Conservation (phyloP, 2,113 vertebrate genomes). For the Psophia crepitans region DNA sequence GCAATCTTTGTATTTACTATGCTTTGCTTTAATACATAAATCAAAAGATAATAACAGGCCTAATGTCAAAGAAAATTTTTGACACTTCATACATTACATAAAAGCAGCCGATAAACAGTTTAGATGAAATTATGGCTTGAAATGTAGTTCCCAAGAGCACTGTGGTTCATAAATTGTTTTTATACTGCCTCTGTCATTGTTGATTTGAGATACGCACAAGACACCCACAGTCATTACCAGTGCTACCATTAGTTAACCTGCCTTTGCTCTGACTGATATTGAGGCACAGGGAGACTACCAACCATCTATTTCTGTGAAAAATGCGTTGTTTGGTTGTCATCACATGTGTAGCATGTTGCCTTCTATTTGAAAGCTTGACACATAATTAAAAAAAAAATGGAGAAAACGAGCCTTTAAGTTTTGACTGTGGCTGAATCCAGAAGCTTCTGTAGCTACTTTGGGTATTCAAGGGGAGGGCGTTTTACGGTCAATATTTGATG, state of each 20-base stretch:
- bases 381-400: neutral
- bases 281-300: slow-evolving; percentile 34
- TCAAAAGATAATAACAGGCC: slow-evolving; percentile 73
- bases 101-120: slow-evolving; percentile 77
- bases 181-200: slow-evolving; percentile 72
- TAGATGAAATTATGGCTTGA: slow-evolving; percentile 76
- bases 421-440: neutral
- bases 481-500: neutral
- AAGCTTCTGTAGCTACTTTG: neutral
- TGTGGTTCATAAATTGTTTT: slow-evolving; percentile 76
- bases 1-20: slow-evolving; percentile 68
- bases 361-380: slow-evolving; percentile 51
- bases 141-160: slow-evolving; percentile 71
- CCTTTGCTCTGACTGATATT: slow-evolving; percentile 31
- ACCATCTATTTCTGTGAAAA: slow-evolving; percentile 49
- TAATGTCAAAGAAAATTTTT: slow-evolving; percentile 75
- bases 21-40: slow-evolving; percentile 65
- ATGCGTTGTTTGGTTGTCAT: slow-evolving; percentile 10
- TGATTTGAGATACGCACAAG: slow-evolving; percentile 69
- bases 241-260: slow-evolving; percentile 44
- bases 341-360: neutral
- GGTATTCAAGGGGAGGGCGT: neutral
- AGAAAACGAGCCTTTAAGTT: neutral
- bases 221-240: slow-evolving; percentile 61
- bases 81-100: slow-evolving; percentile 77